A percentile compares a stretch with the other conserved stretches of the same genome.
These are phyloP conservation scores for human (Homo sapiens) DNA, from an alignment of 2,113 vertebrate genomes.

Conservation along the genomic window GRCh38 chr4:33065501-33066000, in stretches of 20 bases:
- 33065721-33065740: not conserved
- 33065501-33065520: not conserved
- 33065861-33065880: not conserved
- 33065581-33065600: not conserved
- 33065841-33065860: not conserved
- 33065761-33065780: not conserved
- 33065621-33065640: not conserved
- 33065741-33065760: not conserved
- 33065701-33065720: not conserved
- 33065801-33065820: not conserved
- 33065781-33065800: fast-evolving
- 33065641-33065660: not conserved
- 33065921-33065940: not conserved
- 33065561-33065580: not conserved
- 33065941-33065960: fast-evolving
- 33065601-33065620: not conserved
- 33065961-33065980: not conserved
- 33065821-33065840: not conserved
- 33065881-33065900: not conserved
- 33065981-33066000: not conserved
- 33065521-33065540: not conserved
- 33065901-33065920: not conserved
- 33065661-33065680: not conserved
- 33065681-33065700: not conserved
- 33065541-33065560: not conserved